Evolutionary conservation across 1,140 invertebrate species (phyloP).

Genomic region (Nomia melanderi): DNA sequence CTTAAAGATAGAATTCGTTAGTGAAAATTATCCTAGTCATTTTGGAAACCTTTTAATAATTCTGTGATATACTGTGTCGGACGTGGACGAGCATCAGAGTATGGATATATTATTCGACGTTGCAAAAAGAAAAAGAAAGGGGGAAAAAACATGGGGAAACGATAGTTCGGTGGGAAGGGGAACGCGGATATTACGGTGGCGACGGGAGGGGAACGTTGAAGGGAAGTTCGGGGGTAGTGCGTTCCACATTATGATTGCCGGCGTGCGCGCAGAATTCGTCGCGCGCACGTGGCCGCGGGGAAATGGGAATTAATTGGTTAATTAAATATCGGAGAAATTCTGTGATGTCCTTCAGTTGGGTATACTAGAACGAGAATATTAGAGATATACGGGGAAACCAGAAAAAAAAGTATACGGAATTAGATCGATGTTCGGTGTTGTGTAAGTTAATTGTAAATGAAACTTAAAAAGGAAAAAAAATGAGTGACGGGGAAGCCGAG

Average conservation of each 20-base stretch:
- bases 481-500: constrained; percentile 21
- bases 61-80: constrained; percentile 72
- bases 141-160: too few species aligned
- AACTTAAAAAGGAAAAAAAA: constrained; percentile 15
- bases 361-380: constrained; percentile 72
- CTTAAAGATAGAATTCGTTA: constrained; percentile 61
- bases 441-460: constrained; percentile 66
- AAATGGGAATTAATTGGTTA: constrained; percentile 48
- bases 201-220: constrained; percentile 27
- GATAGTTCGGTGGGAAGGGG: background rate
- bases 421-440: constrained; percentile 75
- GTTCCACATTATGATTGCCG: constrained; percentile 68
- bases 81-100: constrained; percentile 47
- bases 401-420: constrained; percentile 74
- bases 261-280: constrained; percentile 42
- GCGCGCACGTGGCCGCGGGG: background rate
- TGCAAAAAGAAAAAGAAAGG: constrained; percentile 2
- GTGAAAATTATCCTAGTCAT: constrained; percentile 80
- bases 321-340: constrained; percentile 76
- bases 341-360: constrained; percentile 80
- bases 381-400: constrained; percentile 55
- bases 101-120: constrained; percentile 41
- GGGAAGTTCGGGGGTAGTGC: constrained; percentile 34
- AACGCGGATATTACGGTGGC: constrained; percentile 4
- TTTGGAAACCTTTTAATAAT: constrained; percentile 75